These are phyloP conservation scores for Centroberyx gerrardi DNA, from an alignment of 2,797 vertebrate species.

Conservation along the genomic window DNA sequence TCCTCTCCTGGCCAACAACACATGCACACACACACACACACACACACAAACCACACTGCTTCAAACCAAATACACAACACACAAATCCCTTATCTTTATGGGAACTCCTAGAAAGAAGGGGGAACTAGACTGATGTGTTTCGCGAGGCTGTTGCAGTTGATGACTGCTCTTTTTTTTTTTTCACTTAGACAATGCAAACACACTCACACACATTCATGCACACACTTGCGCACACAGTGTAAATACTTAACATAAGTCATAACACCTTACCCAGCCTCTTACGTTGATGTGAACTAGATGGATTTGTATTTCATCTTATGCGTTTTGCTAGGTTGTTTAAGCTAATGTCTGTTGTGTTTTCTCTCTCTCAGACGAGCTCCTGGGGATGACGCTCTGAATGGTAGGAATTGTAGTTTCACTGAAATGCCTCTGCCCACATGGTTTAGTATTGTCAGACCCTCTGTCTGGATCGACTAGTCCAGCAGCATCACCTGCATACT, in stretches of 20 bases:
- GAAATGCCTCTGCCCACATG: background rate
- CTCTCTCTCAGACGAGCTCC: slow-evolving; percentile 81
- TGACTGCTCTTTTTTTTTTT: too few relatives aligned
- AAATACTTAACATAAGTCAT: background rate
- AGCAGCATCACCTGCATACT: slow-evolving; percentile 3
- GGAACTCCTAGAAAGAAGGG: too few relatives aligned
- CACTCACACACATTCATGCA: background rate
- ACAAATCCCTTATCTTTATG: too few relatives aligned
- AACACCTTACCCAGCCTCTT: too few relatives aligned
- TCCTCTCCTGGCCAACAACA: slow-evolving; percentile 4
- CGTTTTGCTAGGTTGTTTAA: background rate
- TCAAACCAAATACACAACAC: too few relatives aligned
- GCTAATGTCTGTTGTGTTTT: slow-evolving; percentile 10
- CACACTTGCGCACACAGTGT: background rate
- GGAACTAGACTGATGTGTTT: too few relatives aligned
- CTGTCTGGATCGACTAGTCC: slow-evolving; percentile 12
- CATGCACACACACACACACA: background rate
- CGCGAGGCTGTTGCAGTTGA: too few relatives aligned
- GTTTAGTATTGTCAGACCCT: background rate
- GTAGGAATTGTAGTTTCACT: slow-evolving; percentile 80
- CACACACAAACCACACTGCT: background rate
- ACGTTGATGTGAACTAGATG: too few relatives aligned
- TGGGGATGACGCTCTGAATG: slow-evolving; percentile 90
- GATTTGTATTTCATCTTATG: background rate
- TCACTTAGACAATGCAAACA: background rate